Conservation (phyloP, 2,113 vertebrate species). For the Shinisaurus crocodilurus region DNA sequence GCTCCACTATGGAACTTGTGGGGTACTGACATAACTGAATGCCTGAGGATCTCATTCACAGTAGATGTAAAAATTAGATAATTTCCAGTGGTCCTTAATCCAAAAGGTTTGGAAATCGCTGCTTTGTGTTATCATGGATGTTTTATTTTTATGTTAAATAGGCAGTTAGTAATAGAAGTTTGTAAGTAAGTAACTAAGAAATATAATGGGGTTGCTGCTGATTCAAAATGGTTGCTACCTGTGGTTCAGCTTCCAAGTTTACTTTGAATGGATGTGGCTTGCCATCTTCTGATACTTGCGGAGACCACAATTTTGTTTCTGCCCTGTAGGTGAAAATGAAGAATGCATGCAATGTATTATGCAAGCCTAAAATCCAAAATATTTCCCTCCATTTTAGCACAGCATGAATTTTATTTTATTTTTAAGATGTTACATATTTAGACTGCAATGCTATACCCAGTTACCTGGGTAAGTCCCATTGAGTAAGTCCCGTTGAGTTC, state of each 20-base stretch:
- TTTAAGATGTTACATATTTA: not conserved
- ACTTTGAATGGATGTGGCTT: constrained; percentile 89
- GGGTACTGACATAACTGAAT: not conserved
- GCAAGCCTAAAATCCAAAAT: not conserved
- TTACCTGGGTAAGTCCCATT: not conserved
- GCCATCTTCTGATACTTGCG: constrained; percentile 85
- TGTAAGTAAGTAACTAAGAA: constrained; percentile 3
- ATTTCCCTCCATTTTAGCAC: constrained; percentile 20
- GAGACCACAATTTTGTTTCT: constrained; percentile 91
- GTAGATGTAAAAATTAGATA: not conserved
- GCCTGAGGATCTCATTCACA: not conserved
- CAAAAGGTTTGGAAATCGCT: not conserved
- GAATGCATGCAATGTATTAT: not conserved
- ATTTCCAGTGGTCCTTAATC: not conserved
- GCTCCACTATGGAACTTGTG: not conserved
- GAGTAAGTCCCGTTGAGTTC: no score
- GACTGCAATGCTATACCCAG: not conserved
- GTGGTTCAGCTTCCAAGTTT: constrained; percentile 91
- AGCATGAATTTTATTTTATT: not conserved
- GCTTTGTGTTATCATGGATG: not conserved
- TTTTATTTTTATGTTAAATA: constrained; percentile 7
- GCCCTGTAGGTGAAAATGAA: constrained; percentile 74
- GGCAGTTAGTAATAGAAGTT: constrained; percentile 16
- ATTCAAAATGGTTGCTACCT: constrained; percentile 79
- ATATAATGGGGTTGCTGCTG: not conserved